Evolutionary conservation across 2,888 invertebrate genomes (phyloP).

Genomic region (Pheosia gnoma): DNA sequence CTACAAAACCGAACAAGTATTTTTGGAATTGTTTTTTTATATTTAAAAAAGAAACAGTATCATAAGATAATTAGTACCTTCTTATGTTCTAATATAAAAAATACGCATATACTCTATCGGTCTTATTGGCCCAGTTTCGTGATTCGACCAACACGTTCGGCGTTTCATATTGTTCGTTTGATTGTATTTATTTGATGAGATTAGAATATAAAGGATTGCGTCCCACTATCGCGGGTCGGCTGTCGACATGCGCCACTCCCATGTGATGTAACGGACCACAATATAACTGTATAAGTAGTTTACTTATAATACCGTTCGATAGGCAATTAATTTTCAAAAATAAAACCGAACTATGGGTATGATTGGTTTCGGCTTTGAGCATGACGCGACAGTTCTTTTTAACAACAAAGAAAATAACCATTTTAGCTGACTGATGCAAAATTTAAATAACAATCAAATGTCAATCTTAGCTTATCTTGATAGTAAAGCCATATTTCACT

Average conservation of each 20-base stretch:
- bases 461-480: too few species aligned
- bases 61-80: too few species aligned
- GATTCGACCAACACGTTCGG: too few species aligned
- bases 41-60: too few species aligned
- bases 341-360: not conserved
- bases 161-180: too few species aligned
- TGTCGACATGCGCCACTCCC: conserved; percentile 17
- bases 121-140: too few species aligned
- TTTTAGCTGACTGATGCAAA: too few species aligned
- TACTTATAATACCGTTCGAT: not conserved
- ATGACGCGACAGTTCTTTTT: not conserved
- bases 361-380: not conserved
- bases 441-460: not conserved
- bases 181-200: conserved; percentile 7
- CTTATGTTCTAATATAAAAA: too few species aligned
- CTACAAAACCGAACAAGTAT: too few species aligned
- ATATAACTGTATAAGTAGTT: conserved; percentile 10
- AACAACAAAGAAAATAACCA: not conserved
- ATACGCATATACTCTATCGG: too few species aligned
- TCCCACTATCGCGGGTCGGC: conserved; percentile 19
- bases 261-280: conserved; percentile 36
- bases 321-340: not conserved
- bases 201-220: conserved; percentile 20
- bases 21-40: too few species aligned
- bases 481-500: too few species aligned